Percentiles rank a stretch among this genome's conserved stretches.
Conservation (phyloP, 2,888 invertebrate genomes). For the Atethmia centrago region DNA sequence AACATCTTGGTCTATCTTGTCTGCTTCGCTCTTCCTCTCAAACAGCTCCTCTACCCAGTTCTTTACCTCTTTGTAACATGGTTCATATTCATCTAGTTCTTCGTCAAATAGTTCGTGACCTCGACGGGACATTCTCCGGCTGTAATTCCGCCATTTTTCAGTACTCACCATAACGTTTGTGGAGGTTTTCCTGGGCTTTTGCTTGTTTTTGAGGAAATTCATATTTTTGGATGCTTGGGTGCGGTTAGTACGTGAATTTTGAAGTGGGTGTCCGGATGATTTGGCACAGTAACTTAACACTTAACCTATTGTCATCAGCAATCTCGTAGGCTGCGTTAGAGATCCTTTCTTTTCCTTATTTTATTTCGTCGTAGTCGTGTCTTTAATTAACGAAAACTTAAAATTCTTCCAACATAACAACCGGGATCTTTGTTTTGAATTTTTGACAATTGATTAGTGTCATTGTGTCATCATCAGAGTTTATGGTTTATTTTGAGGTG, state of each 20-base stretch:
- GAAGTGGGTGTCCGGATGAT: conserved; percentile 58
- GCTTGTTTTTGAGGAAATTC: conserved; percentile 82
- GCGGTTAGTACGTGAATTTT: conserved; percentile 72
- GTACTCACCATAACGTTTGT: conserved; percentile 73
- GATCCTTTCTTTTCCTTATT: conserved; percentile 2
- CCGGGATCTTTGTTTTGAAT: background rate
- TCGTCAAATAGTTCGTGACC: conserved; percentile 68
- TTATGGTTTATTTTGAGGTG: background rate
- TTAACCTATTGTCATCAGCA: conserved; percentile 69
- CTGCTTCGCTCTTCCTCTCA: conserved; percentile 76
- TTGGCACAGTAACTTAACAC: conserved; percentile 66
- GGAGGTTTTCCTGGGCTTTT: conserved; percentile 77
- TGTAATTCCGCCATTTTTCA: conserved; percentile 81
- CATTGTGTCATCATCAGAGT: conserved; percentile 7
- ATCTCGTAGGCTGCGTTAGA: conserved; percentile 75
- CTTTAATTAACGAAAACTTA: background rate
- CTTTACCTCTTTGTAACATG: conserved; percentile 75
- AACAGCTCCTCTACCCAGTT: conserved; percentile 85
- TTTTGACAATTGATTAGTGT: conserved; percentile 27
- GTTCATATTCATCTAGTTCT: conserved; percentile 80
- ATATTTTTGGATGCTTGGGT: conserved; percentile 69
- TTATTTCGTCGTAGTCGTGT: background rate
- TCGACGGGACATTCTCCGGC: conserved; percentile 73
- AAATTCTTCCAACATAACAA: background rate
- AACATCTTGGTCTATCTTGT: conserved; percentile 82